Conservation (phyloP, 2,113 vertebrate species). For the Gymnarchus niloticus region DNA sequence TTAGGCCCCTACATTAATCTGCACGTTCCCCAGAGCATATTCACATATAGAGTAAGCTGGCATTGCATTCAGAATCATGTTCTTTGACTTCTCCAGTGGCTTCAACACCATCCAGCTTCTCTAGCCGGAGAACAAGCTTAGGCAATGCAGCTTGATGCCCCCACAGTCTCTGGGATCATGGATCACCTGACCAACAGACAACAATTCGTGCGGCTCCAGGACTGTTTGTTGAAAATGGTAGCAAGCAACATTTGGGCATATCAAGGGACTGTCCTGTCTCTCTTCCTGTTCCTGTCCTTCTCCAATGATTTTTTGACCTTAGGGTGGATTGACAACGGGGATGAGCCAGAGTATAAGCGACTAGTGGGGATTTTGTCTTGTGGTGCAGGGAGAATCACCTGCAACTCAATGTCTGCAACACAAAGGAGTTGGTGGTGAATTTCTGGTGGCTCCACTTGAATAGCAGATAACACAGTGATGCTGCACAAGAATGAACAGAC, state of each 20-base stretch:
- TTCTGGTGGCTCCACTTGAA: neutral
- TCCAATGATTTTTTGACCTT: neutral
- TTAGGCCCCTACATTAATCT: too few species aligned
- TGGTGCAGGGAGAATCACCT: neutral
- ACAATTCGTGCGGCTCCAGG: neutral
- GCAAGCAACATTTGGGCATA: neutral
- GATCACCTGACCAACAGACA: neutral
- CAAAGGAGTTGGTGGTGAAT: neutral
- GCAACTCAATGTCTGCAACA: neutral
- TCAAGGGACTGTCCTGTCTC: neutral
- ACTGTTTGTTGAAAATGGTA: neutral
- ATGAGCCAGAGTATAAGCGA: neutral
- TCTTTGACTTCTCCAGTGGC: too few species aligned
- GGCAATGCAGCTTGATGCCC: neutral
- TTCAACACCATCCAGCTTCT: neutral
- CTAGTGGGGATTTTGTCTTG: neutral
- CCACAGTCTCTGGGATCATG: neutral
- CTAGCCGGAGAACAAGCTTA: neutral
- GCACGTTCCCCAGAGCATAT: too few species aligned
- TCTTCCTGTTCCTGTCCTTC: neutral
- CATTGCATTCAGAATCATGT: too few species aligned
- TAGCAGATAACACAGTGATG: neutral
- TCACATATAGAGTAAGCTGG: too few species aligned
- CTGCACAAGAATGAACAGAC: neutral
- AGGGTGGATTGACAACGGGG: neutral